A percentile compares a stretch with the other conserved stretches of the same genome.
These are phyloP conservation scores for Callinectes sapidus DNA, from an alignment of 2,888 invertebrate genomes.

Conservation along the genomic window DNA sequence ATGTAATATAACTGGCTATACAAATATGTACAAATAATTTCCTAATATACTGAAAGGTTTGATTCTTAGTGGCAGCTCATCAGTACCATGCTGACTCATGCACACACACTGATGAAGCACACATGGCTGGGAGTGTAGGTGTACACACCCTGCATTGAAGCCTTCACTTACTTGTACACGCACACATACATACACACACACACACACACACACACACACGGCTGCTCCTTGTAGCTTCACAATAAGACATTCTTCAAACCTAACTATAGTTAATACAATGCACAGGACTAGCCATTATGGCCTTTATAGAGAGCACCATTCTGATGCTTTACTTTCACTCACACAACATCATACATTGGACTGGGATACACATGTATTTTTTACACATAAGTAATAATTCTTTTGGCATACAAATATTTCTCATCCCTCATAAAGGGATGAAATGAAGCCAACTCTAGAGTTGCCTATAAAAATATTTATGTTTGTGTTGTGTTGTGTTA, in stretches of 20 bases:
- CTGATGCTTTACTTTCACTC: slow-evolving; percentile 44
- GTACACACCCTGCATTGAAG: slow-evolving; percentile 29
- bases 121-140: neutral
- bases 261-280: slow-evolving; percentile 42
- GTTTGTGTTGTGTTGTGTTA: slow-evolving; percentile 9
- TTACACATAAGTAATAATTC: slow-evolving; percentile 18
- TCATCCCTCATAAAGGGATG: slow-evolving; percentile 32
- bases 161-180: neutral
- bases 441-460: slow-evolving; percentile 26
- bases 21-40: slow-evolving; percentile 60
- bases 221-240: neutral
- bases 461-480: slow-evolving; percentile 11
- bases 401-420: slow-evolving; percentile 27
- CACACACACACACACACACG: slow-evolving; percentile 4
- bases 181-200: neutral
- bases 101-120: slow-evolving; percentile 16
- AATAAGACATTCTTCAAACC: slow-evolving; percentile 15
- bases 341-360: slow-evolving; percentile 45
- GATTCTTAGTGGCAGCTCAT: slow-evolving; percentile 55
- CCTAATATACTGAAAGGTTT: slow-evolving; percentile 47
- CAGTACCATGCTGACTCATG: slow-evolving; percentile 25
- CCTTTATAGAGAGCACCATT: slow-evolving; percentile 55
- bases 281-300: slow-evolving; percentile 61
- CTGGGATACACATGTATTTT: slow-evolving; percentile 44
- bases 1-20: slow-evolving; percentile 50